phyloP scores from a whole-genome alignment of 2,888 invertebrate genomes.

The Eretmocerus hayati region DNA sequence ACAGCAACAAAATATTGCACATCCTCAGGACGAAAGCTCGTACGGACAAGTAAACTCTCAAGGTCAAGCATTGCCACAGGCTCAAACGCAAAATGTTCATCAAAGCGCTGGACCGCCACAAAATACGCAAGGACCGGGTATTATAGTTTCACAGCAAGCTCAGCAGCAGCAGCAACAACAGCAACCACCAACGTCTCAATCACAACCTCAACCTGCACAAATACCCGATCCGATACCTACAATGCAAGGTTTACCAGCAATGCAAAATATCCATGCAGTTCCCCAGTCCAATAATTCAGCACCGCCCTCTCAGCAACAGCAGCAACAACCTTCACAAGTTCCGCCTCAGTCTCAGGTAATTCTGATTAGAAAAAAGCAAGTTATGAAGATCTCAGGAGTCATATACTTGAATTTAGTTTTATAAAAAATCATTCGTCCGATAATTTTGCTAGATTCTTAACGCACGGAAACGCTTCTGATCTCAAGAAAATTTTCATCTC shows the following conservation, averaged over 20 bases:
- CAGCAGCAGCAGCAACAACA: slow-evolving; percentile 41
- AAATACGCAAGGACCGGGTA: slow-evolving; percentile 34
- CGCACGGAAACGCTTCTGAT: too few species aligned
- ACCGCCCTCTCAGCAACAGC: slow-evolving; percentile 40
- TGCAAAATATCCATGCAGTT: slow-evolving; percentile 43
- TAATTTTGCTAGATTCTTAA: too few species aligned
- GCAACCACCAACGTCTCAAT: slow-evolving; percentile 44
- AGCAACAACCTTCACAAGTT: slow-evolving; percentile 31
- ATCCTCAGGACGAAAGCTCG: slow-evolving; percentile 11
- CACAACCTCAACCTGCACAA: slow-evolving; percentile 25
- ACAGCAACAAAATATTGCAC: slow-evolving; percentile 47
- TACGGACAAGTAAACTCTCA: slow-evolving; percentile 33
- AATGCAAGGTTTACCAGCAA: slow-evolving; percentile 39
- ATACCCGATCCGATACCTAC: slow-evolving; percentile 37
- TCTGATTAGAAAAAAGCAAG: too few species aligned
- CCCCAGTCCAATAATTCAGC: slow-evolving; percentile 39
- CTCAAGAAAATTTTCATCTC: too few species aligned
- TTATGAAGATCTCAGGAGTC: too few species aligned
- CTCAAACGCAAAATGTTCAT: slow-evolving; percentile 37
- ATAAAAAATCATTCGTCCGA: too few species aligned
- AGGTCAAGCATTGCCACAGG: slow-evolving; percentile 31
- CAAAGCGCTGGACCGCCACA: slow-evolving; percentile 24
- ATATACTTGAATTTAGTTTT: too few species aligned
- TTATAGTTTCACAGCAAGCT: slow-evolving; percentile 34
- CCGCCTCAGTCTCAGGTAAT: slow-evolving; percentile 40